Conservation (phyloP, 2,113 vertebrate genomes). For the Bujurquina vittata region DNA sequence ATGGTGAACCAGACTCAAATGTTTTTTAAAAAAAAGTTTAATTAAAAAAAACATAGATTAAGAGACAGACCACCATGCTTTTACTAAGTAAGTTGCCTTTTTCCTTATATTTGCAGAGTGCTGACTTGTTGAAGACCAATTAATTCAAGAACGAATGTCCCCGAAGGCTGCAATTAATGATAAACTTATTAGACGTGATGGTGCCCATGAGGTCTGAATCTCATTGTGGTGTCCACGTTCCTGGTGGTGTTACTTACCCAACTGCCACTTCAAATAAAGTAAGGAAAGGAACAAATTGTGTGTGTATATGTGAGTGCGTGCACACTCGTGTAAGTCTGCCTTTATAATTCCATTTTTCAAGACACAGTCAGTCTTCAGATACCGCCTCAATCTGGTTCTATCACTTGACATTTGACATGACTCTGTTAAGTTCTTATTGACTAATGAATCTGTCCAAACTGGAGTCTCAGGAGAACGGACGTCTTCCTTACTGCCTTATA, state of each 20-base stretch:
- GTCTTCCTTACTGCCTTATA: conserved; percentile 42
- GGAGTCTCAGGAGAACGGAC: conserved; percentile 41
- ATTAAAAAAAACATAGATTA: conserved; percentile 28
- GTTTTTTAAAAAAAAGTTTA: not conserved
- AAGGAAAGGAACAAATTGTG: conserved; percentile 35
- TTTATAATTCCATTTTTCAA: conserved; percentile 49
- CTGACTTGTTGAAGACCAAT: conserved; percentile 76
- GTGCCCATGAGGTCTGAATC: conserved; percentile 77
- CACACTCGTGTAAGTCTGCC: conserved; percentile 17
- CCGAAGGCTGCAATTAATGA: conserved; percentile 82
- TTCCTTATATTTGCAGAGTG: conserved; percentile 62
- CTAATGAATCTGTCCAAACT: conserved; percentile 67
- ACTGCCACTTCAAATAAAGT: conserved; percentile 72
- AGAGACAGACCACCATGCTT: conserved; percentile 11
- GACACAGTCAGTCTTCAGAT: conserved; percentile 33
- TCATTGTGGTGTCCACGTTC: conserved; percentile 61
- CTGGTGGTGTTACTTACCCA: conserved; percentile 72
- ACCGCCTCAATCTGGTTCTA: conserved; percentile 33
- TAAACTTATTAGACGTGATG: conserved; percentile 81
- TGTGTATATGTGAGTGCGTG: not conserved
- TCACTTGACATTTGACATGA: conserved; percentile 59
- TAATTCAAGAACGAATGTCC: conserved; percentile 82
- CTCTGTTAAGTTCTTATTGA: conserved; percentile 59
- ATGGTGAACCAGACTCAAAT: conserved; percentile 21
- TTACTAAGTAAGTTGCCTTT: conserved; percentile 51